Base-by-base conservation (phyloP, 2,888 invertebrate species). In the Cerastoderma edule region DNA sequence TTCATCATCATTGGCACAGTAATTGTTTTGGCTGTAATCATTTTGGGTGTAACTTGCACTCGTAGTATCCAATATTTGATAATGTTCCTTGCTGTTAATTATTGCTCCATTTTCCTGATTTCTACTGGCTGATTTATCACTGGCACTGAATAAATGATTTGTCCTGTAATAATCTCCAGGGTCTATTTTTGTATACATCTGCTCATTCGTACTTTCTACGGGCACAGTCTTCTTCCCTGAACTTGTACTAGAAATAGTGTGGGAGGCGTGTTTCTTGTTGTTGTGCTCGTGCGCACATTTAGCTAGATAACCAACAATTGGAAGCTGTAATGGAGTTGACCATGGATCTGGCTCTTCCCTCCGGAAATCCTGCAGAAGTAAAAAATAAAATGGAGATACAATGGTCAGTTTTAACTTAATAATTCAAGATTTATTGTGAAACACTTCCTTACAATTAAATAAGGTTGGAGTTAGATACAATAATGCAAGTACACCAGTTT, bases 281-380 rank as follows among this genome's bases (percentile, higher is more conserved):
- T 83, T 78, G 35, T 84, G 77, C 48, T 78, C 53, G 70, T 87
- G 85, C 46, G 79, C 72, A 78, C 88, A 88, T 70, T 85, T 85
- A 63, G 85, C 78, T 1, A 89, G 72, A 74, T 84, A 89, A 22
- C 88, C 89, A 24, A 88, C 83, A 30, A 89, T 86, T 2, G 89
- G 89, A 24, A 89, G 75, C 0, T 88, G 88, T 72, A 89, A 65
- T 5, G 85, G 80, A 2, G 86, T 78, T 6, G 87, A 83, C 87
- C 88, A 89, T 0, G 88, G 87, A 56, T 89, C 89, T 33, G 89
- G 89, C 67, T 89, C 89, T 39, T 85, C 81, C 19, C 77, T 66
- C 22, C 69, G 73, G 44, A 87, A 87, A 60, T 88, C 85, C 89
- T 89, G 81, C 30, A 81, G 83, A 44, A 63, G 22, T 44, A 6